phyloP scores from a whole-genome alignment of 1,140 invertebrate genomes.

The Drosophila persimilis region DNA sequence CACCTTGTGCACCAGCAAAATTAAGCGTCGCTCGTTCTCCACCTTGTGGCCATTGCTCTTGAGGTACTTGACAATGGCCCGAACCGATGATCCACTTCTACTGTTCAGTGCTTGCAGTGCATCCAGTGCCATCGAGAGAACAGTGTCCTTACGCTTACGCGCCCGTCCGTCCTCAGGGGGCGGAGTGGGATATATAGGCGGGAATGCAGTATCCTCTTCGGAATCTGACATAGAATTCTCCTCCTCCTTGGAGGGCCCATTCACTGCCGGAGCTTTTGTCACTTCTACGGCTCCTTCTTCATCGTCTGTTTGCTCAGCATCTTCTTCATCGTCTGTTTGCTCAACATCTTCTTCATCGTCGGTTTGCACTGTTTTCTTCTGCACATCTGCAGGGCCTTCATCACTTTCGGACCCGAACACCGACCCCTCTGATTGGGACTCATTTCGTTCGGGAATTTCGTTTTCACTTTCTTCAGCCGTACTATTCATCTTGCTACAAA shows the following conservation, averaged over 20 bases:
- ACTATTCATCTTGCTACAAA: too few species aligned
- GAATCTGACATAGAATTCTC: too few species aligned
- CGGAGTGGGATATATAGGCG: constrained; percentile 45
- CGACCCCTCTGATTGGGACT: too few species aligned
- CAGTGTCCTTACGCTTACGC: not conserved
- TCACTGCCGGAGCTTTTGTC: too few species aligned
- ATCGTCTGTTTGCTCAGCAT: not conserved
- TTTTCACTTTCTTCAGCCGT: too few species aligned
- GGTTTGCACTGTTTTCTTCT: not conserved
- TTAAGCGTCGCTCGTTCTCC: not conserved
- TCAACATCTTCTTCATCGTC: not conserved
- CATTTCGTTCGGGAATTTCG: too few species aligned
- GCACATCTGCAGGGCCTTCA: not conserved
- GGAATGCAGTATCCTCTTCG: not conserved
- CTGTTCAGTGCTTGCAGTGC: constrained; percentile 33
- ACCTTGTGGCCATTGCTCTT: constrained; percentile 28
- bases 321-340: not conserved
- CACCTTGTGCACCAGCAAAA: not conserved
- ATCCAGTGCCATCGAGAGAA: constrained; percentile 2
- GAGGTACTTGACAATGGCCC: constrained; percentile 44
- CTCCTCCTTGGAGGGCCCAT: too few species aligned
- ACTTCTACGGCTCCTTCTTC: too few species aligned
- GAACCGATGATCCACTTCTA: constrained; percentile 42
- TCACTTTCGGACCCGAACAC: not conserved
- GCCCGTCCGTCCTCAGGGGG: constrained; percentile 40